phyloP scores from a whole-genome alignment of 2,797 vertebrate genomes.

The Sebastes steindachneri region DNA sequence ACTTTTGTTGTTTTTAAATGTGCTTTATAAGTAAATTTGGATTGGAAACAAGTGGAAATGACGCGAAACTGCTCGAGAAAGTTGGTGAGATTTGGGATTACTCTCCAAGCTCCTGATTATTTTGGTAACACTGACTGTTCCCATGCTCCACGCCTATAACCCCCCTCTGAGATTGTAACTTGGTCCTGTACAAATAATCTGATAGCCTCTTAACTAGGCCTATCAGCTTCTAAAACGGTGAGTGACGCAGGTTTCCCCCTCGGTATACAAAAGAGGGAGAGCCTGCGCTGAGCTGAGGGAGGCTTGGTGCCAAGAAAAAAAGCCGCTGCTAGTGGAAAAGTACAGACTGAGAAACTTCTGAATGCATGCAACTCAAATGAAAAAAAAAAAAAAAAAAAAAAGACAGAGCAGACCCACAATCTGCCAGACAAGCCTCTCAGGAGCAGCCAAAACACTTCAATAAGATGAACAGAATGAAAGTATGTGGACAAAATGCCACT shows the following conservation, averaged over 20 bases:
- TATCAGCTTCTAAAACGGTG: conserved; percentile 51
- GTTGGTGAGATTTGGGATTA: background rate
- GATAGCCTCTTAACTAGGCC: conserved; percentile 22
- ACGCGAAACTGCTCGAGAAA: background rate
- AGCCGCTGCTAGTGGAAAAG: conserved; percentile 77
- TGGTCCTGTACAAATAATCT: conserved; percentile 27
- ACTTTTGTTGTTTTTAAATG: no score
- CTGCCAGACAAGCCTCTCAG: background rate
- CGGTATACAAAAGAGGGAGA: conserved; percentile 50
- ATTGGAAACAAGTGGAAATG: background rate
- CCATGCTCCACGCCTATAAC: background rate
- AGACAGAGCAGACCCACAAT: background rate
- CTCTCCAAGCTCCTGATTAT: background rate
- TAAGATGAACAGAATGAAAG: background rate
- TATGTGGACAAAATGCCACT: background rate
- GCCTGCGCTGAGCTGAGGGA: conserved; percentile 12
- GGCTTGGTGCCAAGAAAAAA: conserved; percentile 71
- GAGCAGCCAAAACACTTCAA: background rate
- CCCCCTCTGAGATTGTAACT: background rate
- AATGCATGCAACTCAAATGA: background rate
- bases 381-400: background rate
- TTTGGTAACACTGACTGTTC: background rate
- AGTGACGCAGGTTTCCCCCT: conserved; percentile 55
- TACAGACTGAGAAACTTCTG: conserved; percentile 61
- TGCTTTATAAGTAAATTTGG: no score